Evolutionary conservation across 1,140 invertebrate genomes (phyloP), one percentile per base, ranked within the genome.

Genomic region (Micrasema minimum): DNA sequence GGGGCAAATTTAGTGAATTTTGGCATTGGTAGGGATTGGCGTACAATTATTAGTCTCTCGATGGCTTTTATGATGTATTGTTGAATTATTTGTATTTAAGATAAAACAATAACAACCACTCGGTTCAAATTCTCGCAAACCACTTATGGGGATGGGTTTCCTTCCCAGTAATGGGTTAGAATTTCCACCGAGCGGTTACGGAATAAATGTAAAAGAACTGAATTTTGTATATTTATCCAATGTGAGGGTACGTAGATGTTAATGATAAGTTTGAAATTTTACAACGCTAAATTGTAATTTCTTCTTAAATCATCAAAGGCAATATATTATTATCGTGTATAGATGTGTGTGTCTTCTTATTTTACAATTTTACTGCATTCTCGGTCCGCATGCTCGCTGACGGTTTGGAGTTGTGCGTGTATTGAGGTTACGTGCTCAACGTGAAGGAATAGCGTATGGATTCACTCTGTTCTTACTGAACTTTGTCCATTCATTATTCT

Each of bases 181-280:
- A 78, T 78, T 79, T 83, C 81, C 81, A 80, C 80, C 82, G 82
- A 80, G 79, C 81, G 81, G 81, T 82, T 82, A 82, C 83, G 81
- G 82, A 82, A 83, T 82, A 80, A 80, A 83, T 81, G 81, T 83
- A 84, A 85, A 85, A 75, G 83, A 85, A 85, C 83, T 85, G 83
- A 85, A 83, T 83, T 83, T 83, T 84, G 80, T 84, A 84, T 83
- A 82, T 80, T 80, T 82, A 81, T 81, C 83, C 81, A 82, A 76
- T 80, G 82, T 82, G 82, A 84, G 82, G 82, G 81, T 85, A 83
- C 80, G 79, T 83, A 82, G 81, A 79, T 72, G 71, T 81, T 81
- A 81, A 65, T 64, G 57, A 53, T 69, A 69, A 51, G 55, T 61
- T 67, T 43, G 16, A 46, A 55, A 37, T 6, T 41, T 22, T 50